These are phyloP conservation scores for Mustela lutreola DNA, from an alignment of 2,113 vertebrate genomes.

Conservation along the genomic window DNA sequence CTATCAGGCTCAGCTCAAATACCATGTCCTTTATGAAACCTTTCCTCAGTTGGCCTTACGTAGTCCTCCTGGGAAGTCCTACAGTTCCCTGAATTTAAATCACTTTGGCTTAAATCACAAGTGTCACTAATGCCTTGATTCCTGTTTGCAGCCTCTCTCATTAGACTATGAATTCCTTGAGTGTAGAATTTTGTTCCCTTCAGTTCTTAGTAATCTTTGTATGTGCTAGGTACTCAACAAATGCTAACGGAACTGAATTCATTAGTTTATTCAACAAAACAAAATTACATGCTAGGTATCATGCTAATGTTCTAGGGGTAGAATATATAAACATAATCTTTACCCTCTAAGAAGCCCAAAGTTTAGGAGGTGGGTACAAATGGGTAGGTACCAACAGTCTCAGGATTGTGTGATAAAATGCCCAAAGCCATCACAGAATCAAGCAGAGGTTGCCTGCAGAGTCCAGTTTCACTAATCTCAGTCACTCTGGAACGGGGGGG, in stretches of 20 bases:
- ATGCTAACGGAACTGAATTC: background rate
- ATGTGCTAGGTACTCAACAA: background rate
- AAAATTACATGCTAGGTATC: background rate
- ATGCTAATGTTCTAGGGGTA: background rate
- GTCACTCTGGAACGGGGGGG: background rate
- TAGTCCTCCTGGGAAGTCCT: background rate
- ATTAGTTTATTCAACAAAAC: background rate
- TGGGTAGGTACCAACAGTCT: background rate
- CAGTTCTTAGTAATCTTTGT: conserved; percentile 4
- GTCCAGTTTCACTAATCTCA: background rate
- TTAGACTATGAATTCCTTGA: background rate
- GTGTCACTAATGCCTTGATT: background rate
- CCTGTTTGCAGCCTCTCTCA: background rate
- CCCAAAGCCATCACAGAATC: background rate
- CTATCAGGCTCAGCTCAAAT: background rate
- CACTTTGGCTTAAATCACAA: background rate
- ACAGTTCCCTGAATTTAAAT: background rate
- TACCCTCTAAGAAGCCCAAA: background rate
- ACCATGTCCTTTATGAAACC: background rate
- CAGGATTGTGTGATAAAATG: background rate
- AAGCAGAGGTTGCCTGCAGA: background rate
- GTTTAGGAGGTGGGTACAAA: background rate
- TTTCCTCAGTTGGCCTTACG: background rate
- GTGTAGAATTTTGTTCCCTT: background rate
- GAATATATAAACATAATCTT: background rate